A percentile compares a stretch with the other conserved stretches of the same genome.
These are phyloP conservation scores for Tyrannus savana DNA, from an alignment of 2,113 vertebrate genomes.

Conservation along the genomic window DNA sequence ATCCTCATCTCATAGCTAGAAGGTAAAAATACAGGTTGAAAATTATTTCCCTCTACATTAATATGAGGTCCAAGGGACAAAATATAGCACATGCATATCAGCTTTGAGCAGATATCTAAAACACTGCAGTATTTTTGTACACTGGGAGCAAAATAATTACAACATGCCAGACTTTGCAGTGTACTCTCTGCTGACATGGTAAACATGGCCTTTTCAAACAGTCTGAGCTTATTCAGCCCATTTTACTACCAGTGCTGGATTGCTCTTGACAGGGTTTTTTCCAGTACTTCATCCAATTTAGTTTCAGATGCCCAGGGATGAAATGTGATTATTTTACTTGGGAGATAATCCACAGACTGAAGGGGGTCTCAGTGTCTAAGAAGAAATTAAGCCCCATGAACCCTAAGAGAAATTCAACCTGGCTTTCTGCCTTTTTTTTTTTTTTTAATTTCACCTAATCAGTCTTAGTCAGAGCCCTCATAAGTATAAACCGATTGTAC, in stretches of 20 bases:
- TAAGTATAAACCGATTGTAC: slow-evolving; percentile 6
- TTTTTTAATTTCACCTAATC: slow-evolving; percentile 37
- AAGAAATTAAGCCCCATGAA: neutral
- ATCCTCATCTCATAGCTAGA: neutral
- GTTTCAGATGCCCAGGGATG: neutral
- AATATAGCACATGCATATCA: neutral
- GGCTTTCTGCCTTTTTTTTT: neutral
- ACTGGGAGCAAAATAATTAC: neutral
- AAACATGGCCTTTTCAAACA: slow-evolving; percentile 32
- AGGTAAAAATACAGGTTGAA: neutral
- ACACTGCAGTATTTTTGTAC: neutral
- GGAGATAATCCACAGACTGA: slow-evolving; percentile 3
- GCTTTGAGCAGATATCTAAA: neutral
- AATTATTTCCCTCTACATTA: neutral
- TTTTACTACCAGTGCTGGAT: neutral
- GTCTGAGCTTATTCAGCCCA: neutral
- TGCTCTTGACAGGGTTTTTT: neutral
- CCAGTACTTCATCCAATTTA: neutral
- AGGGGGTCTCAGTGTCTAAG: neutral
- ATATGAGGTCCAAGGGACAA: neutral
- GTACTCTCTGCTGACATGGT: neutral
- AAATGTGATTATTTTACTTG: slow-evolving; percentile 12
- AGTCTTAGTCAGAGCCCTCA: neutral
- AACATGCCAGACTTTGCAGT: neutral
- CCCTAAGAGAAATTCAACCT: neutral